These are phyloP conservation scores for Balaenoptera acutorostrata DNA, from an alignment of 2,113 vertebrate genomes.

Conservation along the genomic window DNA sequence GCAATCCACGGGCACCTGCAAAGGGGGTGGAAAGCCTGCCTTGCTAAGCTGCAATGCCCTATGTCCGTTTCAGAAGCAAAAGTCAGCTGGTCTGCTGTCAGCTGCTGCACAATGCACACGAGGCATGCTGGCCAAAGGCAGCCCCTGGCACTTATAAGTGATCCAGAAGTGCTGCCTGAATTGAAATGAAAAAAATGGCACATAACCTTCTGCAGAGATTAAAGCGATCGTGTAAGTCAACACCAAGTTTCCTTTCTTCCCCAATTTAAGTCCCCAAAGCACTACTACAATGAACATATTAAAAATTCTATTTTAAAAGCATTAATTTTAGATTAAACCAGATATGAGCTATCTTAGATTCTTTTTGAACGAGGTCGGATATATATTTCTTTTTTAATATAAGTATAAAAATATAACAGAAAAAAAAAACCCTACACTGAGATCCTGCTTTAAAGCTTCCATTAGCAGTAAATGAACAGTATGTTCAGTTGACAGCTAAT, in stretches of 20 bases:
- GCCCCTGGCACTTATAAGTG: not conserved
- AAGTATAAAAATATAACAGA: slow-evolving; percentile 14
- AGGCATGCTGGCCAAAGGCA: not conserved
- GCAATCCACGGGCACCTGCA: not conserved
- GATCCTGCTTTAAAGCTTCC: slow-evolving; percentile 31
- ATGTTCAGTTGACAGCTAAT: not conserved
- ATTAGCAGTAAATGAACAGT: slow-evolving; percentile 17
- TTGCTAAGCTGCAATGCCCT: not conserved
- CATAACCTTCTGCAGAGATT: not conserved
- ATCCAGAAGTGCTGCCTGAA: not conserved
- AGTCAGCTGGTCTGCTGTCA: not conserved
- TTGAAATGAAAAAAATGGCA: not conserved
- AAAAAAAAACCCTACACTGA: not conserved
- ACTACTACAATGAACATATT: not conserved
- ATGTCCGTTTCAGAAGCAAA: not conserved
- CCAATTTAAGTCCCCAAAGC: not conserved
- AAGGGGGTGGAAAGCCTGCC: not conserved
- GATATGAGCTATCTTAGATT: slow-evolving; percentile 38
- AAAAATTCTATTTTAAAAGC: slow-evolving; percentile 42
- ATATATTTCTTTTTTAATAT: slow-evolving; percentile 37
- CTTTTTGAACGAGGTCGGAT: slow-evolving; percentile 4
- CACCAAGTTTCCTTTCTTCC: not conserved
- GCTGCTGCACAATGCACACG: not conserved
- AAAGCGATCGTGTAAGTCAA: not conserved
- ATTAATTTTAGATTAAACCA: slow-evolving; percentile 62